phyloP scores from a whole-genome alignment of 2,797 vertebrate species.

The Lagorchestes hirsutus region DNA sequence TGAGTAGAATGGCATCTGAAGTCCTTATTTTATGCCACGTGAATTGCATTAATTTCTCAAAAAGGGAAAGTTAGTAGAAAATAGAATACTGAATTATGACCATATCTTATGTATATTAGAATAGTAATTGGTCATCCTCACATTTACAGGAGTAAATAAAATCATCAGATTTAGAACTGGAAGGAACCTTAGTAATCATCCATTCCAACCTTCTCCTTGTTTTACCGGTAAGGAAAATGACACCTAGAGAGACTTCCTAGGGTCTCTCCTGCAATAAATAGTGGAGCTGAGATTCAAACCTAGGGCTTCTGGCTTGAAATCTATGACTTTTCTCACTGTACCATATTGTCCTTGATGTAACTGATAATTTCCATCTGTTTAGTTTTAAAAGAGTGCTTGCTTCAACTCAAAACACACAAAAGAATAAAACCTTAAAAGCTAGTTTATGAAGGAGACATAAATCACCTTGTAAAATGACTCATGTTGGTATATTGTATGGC shows the following conservation, averaged over 20 bases:
- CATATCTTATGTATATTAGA: not conserved
- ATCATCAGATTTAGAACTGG: not conserved
- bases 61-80: not conserved
- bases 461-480: slow-evolving; percentile 9
- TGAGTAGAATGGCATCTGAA: not conserved
- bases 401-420: not conserved
- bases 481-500: not conserved
- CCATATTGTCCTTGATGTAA: not conserved
- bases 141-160: not conserved
- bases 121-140: not conserved
- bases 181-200: not conserved
- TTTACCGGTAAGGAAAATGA: not conserved
- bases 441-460: slow-evolving; percentile 1
- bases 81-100: not conserved
- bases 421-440: not conserved
- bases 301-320: not conserved
- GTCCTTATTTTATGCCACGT: not conserved
- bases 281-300: not conserved
- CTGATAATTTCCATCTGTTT: not conserved
- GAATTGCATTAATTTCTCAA: not conserved
- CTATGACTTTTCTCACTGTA: not conserved
- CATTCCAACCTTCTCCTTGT: not conserved
- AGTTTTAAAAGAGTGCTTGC: not conserved
- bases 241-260: not conserved
- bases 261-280: not conserved